Percentiles rank a stretch among this genome's conserved stretches.
phyloP scores from a whole-genome alignment of 53 echinoderm and acorn worm genomes.

The Apostichopus leukothele region DNA sequence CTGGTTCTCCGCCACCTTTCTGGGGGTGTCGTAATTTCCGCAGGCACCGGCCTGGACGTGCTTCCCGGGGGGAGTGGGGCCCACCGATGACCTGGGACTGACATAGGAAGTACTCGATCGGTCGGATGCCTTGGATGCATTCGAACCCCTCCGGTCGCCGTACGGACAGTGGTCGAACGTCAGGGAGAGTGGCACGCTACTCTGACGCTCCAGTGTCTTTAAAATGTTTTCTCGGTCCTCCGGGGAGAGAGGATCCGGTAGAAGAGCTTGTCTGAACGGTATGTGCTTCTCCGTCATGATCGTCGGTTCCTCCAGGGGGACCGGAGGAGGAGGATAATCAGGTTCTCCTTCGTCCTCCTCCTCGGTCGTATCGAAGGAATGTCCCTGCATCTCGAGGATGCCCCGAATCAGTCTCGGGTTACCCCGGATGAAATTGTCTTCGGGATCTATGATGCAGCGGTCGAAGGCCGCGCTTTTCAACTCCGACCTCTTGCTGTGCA shows the following conservation, averaged over 20 bases:
- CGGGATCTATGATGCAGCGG: neutral
- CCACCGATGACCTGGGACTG: constrained; percentile 12
- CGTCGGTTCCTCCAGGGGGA: constrained; percentile 13
- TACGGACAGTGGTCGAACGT: neutral
- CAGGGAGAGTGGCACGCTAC: neutral
- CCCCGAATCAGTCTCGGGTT: neutral
- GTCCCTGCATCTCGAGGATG: constrained; percentile 26
- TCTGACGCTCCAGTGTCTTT: neutral
- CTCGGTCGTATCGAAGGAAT: neutral
- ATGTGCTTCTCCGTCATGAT: constrained; percentile 31
- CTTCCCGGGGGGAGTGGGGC: neutral
- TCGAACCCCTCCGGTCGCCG: neutral
- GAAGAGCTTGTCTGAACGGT: neutral
- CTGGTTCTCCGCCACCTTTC: constrained; percentile 2
- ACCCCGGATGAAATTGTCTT: neutral
- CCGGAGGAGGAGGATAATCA: constrained; percentile 19
- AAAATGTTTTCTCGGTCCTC: constrained; percentile 10
- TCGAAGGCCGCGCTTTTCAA: constrained; percentile 34
- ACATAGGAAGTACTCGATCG: neutral
- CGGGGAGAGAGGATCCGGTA: constrained; percentile 23
- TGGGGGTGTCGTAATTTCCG: neutral
- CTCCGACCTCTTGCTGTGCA: neutral
- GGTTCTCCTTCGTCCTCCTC: neutral
- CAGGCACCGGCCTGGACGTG: neutral
- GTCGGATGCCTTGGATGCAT: neutral